Conservation (phyloP, 1,140 invertebrate genomes). For the Trialeurodes vaporariorum region DNA sequence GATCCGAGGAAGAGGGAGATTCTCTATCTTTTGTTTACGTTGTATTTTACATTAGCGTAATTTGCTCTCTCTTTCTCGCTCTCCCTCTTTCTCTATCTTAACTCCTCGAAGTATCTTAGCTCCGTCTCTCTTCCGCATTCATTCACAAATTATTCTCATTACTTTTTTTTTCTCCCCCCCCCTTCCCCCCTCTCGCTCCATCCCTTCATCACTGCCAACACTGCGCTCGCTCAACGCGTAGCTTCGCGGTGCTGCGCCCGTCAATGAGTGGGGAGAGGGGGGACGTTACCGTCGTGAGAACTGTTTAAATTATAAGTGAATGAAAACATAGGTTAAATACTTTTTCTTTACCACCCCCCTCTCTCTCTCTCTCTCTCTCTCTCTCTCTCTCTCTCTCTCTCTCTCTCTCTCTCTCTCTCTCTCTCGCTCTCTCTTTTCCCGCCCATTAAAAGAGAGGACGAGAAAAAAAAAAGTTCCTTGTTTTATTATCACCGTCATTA, state of each 20-base stretch:
- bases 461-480: too few relatives aligned
- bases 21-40: not conserved
- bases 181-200: too few relatives aligned
- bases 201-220: too few relatives aligned
- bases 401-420: too few relatives aligned
- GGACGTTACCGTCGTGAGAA: too few relatives aligned
- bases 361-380: too few relatives aligned
- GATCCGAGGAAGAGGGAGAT: not conserved
- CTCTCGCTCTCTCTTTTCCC: too few relatives aligned
- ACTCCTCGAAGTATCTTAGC: too few relatives aligned
- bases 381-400: too few relatives aligned
- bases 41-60: not conserved
- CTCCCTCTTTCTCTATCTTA: not conserved
- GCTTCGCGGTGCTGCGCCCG: not conserved
- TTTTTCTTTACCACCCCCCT: not conserved
- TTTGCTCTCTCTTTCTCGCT: not conserved
- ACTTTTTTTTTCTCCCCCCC: not conserved
- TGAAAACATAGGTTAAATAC: not conserved
- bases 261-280: too few relatives aligned
- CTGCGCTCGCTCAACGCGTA: not conserved
- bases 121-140: not conserved
- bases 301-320: not conserved
- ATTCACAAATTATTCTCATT: slow-evolving; percentile 1
- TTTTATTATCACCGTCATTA: too few relatives aligned
- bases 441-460: too few relatives aligned